These are phyloP conservation scores for Rhinogobius similis DNA, from an alignment of 2,113 vertebrate species.

Conservation along the genomic window DNA sequence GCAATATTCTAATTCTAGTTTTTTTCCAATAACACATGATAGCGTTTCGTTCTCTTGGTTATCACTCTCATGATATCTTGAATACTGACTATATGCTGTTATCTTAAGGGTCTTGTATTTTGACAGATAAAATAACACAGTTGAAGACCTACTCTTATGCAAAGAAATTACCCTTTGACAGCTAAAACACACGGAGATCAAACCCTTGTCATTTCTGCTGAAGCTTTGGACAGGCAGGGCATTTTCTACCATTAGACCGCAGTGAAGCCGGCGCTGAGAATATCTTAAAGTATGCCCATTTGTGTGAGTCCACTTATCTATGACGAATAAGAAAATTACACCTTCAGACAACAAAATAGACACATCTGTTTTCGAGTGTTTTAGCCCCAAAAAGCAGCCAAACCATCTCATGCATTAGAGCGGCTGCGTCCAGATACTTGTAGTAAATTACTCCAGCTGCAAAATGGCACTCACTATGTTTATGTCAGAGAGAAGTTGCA, in stretches of 20 bases:
- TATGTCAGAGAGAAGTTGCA: slow-evolving; percentile 29
- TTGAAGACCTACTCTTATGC: neutral
- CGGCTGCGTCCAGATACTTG: slow-evolving; percentile 6
- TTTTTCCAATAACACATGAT: neutral
- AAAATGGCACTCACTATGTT: slow-evolving; percentile 10
- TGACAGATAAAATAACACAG: slow-evolving; percentile 1
- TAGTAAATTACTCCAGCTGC: slow-evolving; percentile 9
- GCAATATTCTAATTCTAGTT: neutral
- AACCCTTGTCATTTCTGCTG: slow-evolving; percentile 33
- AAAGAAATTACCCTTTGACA: slow-evolving; percentile 10
- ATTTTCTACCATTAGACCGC: slow-evolving; percentile 41
- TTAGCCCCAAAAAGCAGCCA: slow-evolving; percentile 26
- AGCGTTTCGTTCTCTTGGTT: neutral
- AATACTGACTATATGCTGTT: neutral
- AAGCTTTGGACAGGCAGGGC: slow-evolving; percentile 47
- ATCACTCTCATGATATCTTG: neutral
- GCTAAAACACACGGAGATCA: slow-evolving; percentile 27
- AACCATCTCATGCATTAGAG: slow-evolving; percentile 21
- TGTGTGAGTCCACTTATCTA: slow-evolving; percentile 25
- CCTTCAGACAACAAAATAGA: slow-evolving; percentile 38
- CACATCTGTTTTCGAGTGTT: slow-evolving; percentile 8
- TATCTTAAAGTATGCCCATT: slow-evolving; percentile 28
- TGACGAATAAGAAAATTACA: slow-evolving; percentile 54
- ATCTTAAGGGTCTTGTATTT: neutral
- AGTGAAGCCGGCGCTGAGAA: slow-evolving; percentile 29